These are phyloP conservation scores for Agrochola litura DNA, from an alignment of 2,888 invertebrate genomes.

Conservation along the genomic window DNA sequence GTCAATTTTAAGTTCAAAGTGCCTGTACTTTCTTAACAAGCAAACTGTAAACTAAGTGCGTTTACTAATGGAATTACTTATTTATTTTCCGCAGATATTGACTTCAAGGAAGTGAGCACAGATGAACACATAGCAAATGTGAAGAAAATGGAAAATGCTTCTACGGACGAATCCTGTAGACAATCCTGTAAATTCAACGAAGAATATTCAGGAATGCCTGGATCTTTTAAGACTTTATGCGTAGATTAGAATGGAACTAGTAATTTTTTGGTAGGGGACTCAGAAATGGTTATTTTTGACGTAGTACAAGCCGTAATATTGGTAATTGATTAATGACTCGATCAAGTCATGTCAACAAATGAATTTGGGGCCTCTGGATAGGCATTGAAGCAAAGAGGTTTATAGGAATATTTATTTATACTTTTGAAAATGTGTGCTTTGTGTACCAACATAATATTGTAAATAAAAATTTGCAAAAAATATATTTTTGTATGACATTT, in stretches of 20 bases:
- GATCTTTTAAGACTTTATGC: slow-evolving; percentile 65
- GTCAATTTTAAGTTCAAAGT: background rate
- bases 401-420: background rate
- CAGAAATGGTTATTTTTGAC: background rate
- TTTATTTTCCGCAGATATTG: slow-evolving; percentile 29
- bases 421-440: background rate
- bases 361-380: background rate
- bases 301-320: background rate
- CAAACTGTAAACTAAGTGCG: background rate
- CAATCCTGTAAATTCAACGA: slow-evolving; percentile 52
- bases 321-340: background rate
- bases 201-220: slow-evolving; percentile 67
- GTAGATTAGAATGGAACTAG: slow-evolving; percentile 57
- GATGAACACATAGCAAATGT: slow-evolving; percentile 55
- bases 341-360: background rate
- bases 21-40: background rate
- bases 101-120: slow-evolving; percentile 55
- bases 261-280: too few relatives aligned
- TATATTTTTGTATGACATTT: too few relatives aligned
- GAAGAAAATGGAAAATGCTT: slow-evolving; percentile 61
- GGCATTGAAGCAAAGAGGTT: background rate
- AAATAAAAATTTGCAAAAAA: background rate
- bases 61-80: background rate
- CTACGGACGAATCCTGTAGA: slow-evolving; percentile 52
- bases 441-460: too few relatives aligned